Percentiles rank a stretch among this genome's conserved stretches.
Conservation (phyloP, 2,113 vertebrate species). For the Tenebrosternarchus preto region DNA sequence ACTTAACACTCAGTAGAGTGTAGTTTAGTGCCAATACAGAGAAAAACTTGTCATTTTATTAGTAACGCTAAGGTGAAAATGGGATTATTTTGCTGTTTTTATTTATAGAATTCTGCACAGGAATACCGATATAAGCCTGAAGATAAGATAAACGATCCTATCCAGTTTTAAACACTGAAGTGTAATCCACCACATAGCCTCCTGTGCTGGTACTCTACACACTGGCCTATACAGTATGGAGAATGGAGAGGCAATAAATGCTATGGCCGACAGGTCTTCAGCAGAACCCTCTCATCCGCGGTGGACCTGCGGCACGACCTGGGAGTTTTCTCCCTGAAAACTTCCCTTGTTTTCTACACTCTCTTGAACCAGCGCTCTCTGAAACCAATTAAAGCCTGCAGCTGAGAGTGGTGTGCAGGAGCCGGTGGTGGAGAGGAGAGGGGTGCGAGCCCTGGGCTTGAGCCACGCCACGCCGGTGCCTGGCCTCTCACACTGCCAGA, state of each 20-base stretch:
- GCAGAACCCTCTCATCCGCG: conserved; percentile 26
- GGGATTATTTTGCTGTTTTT: background rate
- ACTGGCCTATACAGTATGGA: background rate
- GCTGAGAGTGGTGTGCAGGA: conserved; percentile 11
- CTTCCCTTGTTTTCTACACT: conserved; percentile 4
- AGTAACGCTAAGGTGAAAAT: background rate
- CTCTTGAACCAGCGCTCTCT: background rate
- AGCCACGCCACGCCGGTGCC: background rate
- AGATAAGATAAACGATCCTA: background rate
- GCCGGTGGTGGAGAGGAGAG: conserved; percentile 24
- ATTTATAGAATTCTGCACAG: background rate
- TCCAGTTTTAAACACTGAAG: background rate
- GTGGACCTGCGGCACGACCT: background rate
- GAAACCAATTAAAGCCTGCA: conserved; percentile 38
- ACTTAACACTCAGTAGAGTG: conserved; percentile 40
- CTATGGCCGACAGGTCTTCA: background rate
- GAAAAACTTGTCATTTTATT: background rate
- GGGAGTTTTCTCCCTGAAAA: conserved; percentile 4
- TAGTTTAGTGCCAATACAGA: conserved; percentile 24
- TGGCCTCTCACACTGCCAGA: conserved; percentile 58
- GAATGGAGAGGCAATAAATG: background rate
- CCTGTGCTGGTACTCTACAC: background rate
- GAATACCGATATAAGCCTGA: background rate
- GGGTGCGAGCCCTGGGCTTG: conserved; percentile 27
- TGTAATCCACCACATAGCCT: conserved; percentile 1